phyloP scores from a whole-genome alignment of 2,113 vertebrate genomes.

The Vidua chalybeata region DNA sequence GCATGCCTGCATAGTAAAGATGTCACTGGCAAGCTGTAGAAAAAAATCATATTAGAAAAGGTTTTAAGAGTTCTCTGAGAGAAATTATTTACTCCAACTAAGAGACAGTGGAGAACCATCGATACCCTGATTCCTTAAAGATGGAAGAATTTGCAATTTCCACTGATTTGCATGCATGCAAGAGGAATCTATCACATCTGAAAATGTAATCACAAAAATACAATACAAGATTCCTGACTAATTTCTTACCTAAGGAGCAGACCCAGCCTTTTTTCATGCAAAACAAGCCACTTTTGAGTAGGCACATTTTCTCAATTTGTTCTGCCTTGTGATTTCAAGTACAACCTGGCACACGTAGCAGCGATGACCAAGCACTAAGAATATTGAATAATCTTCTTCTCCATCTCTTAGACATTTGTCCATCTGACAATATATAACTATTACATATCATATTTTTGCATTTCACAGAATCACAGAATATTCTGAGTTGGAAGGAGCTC shows the following conservation, averaged over 20 bases:
- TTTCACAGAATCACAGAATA: not conserved
- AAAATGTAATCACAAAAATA: not conserved
- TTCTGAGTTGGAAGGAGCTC: not conserved
- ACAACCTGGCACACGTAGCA: rapidly evolving
- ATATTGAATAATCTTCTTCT: not conserved
- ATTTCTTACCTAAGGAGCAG: not conserved
- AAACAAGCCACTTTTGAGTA: not conserved
- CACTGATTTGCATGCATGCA: not conserved
- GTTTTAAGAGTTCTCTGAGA: not conserved
- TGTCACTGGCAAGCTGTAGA: not conserved
- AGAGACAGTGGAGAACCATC: not conserved
- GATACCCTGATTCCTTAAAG: not conserved
- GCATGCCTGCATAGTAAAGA: not conserved
- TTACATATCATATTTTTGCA: not conserved
- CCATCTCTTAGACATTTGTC: not conserved
- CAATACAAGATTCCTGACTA: not conserved
- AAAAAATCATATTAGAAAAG: not conserved
- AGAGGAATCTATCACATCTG: not conserved
- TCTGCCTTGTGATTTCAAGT: not conserved
- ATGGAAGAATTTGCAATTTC: not conserved
- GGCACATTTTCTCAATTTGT: not conserved
- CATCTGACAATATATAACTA: not conserved
- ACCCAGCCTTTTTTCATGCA: not conserved
- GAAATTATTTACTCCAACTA: not conserved
- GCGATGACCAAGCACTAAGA: not conserved